phyloP scores from a whole-genome alignment of 2,888 invertebrate genomes.

The Campaea margaritaria region DNA sequence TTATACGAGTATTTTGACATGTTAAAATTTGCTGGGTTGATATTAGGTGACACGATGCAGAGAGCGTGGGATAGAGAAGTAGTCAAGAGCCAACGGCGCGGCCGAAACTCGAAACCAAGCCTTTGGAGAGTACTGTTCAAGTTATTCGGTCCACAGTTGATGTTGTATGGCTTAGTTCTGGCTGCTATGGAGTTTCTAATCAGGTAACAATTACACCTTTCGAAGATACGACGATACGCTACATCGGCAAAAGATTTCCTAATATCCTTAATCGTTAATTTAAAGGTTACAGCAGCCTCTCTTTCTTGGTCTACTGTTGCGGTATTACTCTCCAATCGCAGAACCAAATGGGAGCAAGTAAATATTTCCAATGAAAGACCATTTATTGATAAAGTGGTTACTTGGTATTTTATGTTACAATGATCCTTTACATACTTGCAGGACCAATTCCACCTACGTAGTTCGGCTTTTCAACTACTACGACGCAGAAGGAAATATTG shows the following conservation, averaged over 20 bases:
- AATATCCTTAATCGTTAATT: conserved; percentile 5
- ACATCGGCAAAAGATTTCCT: neutral
- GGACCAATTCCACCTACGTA: conserved; percentile 80
- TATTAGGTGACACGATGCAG: conserved; percentile 85
- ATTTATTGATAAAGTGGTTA: neutral
- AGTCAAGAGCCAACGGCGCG: conserved; percentile 45
- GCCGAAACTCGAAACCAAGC: conserved; percentile 81
- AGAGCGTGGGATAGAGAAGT: conserved; percentile 87
- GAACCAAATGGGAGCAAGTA: conserved; percentile 59
- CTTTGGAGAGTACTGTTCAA: conserved; percentile 84
- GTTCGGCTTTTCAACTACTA: conserved; percentile 87
- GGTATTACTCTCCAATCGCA: conserved; percentile 83
- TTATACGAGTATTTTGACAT: neutral
- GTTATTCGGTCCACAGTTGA: conserved; percentile 86
- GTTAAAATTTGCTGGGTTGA: conserved; percentile 44
- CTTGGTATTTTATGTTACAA: neutral
- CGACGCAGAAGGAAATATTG: conserved; percentile 74
- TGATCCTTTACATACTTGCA: conserved; percentile 8
- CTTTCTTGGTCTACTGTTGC: conserved; percentile 86
- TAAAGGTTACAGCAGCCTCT: conserved; percentile 87
- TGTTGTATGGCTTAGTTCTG: conserved; percentile 87
- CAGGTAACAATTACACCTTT: conserved; percentile 69
- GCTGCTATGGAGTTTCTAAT: conserved; percentile 87
- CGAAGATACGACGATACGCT: neutral
- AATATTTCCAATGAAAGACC: neutral